These are phyloP conservation scores for Orius insidiosus DNA, from an alignment of 1,140 invertebrate species.

Conservation along the genomic window DNA sequence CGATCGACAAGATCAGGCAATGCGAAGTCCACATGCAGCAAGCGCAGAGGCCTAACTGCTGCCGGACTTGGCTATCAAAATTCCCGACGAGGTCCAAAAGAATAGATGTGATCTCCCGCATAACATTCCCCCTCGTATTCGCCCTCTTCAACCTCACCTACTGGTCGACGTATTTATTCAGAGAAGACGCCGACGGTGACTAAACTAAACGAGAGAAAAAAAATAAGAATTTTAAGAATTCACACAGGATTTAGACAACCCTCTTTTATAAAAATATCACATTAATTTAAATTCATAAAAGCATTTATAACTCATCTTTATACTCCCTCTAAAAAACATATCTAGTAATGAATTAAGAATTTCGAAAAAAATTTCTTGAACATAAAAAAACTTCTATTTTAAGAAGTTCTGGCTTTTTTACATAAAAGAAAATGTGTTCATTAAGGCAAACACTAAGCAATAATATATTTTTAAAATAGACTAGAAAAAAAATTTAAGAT, in stretches of 20 bases:
- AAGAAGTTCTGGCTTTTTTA: too few relatives aligned
- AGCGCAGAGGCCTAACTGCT: conserved; percentile 62
- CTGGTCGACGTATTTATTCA: conserved; percentile 82
- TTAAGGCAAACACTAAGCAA: conserved; percentile 2
- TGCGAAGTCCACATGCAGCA: conserved; percentile 56
- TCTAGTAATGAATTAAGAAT: too few relatives aligned
- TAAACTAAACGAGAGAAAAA: conserved; percentile 14
- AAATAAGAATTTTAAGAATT: not conserved
- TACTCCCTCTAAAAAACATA: too few relatives aligned
- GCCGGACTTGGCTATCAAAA: conserved; percentile 83
- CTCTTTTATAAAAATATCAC: too few relatives aligned
- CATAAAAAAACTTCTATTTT: too few relatives aligned
- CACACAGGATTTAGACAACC: too few relatives aligned
- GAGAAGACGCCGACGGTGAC: conserved; percentile 37
- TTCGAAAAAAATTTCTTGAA: too few relatives aligned
- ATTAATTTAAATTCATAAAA: too few relatives aligned
- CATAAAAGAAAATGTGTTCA: not conserved
- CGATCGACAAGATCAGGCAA: conserved; percentile 66
- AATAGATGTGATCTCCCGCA: conserved; percentile 87
- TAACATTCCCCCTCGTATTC: conserved; percentile 86
- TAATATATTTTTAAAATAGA: conserved; percentile 7
- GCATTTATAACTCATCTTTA: too few relatives aligned
- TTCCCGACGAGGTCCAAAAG: conserved; percentile 81
- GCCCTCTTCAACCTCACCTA: conserved; percentile 89
- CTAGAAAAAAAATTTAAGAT: not conserved